Conservation (phyloP, 2,113 vertebrate genomes). For the Nesogale talazaci region DNA sequence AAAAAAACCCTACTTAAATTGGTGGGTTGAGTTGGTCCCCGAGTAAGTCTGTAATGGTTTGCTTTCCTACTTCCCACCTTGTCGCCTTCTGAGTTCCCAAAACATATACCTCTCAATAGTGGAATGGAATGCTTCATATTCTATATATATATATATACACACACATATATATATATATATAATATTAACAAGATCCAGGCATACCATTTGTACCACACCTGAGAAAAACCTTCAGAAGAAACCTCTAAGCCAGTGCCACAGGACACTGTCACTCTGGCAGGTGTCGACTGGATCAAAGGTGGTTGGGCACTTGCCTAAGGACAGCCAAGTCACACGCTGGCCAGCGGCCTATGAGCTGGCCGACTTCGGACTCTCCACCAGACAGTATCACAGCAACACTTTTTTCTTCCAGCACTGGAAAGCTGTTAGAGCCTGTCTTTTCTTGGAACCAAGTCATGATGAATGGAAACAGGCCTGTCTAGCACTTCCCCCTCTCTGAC, state of each 20-base stretch:
- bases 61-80: slow-evolving; percentile 22
- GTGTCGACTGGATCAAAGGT: not conserved
- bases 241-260: not conserved
- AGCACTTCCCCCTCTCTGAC: not conserved
- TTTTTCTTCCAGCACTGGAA: not conserved
- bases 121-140: slow-evolving; percentile 40
- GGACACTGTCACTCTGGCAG: not conserved
- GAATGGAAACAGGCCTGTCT: not conserved
- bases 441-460: not conserved
- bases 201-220: not conserved
- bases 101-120: slow-evolving; percentile 49
- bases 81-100: not conserved
- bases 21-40: not conserved
- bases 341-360: not conserved
- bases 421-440: not conserved
- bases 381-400: not conserved
- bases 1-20: slow-evolving; percentile 27
- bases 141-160: slow-evolving; percentile 32
- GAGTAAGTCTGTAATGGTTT: not conserved
- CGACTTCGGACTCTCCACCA: not conserved
- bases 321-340: not conserved
- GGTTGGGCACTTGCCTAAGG: too few relatives aligned
- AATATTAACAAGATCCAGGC: slow-evolving; percentile 5
- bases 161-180: slow-evolving; percentile 21
- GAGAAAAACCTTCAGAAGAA: slow-evolving; percentile 19